phyloP scores from a whole-genome alignment of 2,113 vertebrate species.

The Chaetura pelagica region DNA sequence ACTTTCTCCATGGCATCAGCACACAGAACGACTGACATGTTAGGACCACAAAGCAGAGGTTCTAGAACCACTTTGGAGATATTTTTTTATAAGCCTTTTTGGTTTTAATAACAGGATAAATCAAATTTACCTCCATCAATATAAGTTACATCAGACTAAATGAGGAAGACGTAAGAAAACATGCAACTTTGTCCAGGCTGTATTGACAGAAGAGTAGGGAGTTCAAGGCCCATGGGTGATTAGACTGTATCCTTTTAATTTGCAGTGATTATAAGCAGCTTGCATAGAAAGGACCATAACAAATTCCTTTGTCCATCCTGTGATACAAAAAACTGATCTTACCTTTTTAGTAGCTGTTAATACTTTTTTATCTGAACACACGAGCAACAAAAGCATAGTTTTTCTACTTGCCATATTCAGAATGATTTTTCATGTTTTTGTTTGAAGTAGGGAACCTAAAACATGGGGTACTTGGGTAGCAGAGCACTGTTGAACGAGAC shows the following conservation, averaged over 20 bases:
- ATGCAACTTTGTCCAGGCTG: neutral
- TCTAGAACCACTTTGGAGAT: neutral
- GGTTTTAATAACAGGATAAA: neutral
- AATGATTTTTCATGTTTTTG: neutral
- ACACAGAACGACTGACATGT: fast-evolving
- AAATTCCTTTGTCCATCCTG: neutral
- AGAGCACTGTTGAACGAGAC: neutral
- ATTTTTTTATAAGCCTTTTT: neutral
- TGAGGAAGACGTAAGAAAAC: neutral
- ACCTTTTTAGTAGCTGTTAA: neutral
- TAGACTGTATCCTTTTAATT: neutral
- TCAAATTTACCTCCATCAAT: neutral
- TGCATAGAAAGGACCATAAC: neutral
- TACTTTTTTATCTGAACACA: neutral
- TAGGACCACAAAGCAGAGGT: neutral
- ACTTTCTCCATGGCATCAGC: neutral
- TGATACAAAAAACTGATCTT: neutral
- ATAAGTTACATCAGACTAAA: neutral
- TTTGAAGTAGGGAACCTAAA: neutral
- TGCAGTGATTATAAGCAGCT: neutral
- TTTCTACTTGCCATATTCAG: neutral
- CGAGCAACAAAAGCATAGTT: neutral
- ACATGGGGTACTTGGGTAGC: neutral
- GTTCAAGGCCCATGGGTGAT: neutral
- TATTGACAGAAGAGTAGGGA: neutral